Evolutionary conservation across 1,140 invertebrate species (phyloP).

Genomic region (Caenorhabditis remanei): DNA sequence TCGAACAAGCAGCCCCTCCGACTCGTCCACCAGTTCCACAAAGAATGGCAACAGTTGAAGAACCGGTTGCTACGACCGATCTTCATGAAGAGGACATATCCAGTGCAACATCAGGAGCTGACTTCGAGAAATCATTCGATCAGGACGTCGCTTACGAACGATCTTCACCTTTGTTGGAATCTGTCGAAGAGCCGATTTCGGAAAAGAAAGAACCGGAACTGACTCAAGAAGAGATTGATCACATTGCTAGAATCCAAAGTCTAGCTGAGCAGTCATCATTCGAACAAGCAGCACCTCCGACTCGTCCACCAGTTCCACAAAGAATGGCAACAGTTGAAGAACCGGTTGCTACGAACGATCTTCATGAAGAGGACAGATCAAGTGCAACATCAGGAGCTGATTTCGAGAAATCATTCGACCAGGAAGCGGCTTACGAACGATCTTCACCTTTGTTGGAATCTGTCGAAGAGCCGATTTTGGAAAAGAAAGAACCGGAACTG

Average conservation of each 20-base stretch:
- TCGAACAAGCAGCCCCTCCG: background rate
- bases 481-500: conserved; percentile 2
- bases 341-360: background rate
- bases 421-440: conserved; percentile 17
- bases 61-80: background rate
- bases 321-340: background rate
- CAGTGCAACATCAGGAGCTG: conserved; percentile 37
- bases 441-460: conserved; percentile 5
- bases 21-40: background rate
- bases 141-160: conserved; percentile 34
- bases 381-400: conserved; percentile 43
- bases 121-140: background rate
- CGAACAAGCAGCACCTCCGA: background rate
- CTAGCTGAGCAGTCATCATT: conserved; percentile 49
- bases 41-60: background rate
- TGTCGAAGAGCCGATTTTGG: background rate
- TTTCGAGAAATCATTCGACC: conserved; percentile 14
- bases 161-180: background rate
- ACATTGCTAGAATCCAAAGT: conserved; percentile 33
- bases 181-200: background rate
- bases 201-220: background rate
- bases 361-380: conserved; percentile 5
- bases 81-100: conserved; percentile 23
- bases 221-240: conserved; percentile 45
- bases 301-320: background rate